Evolutionary conservation across 2,797 vertebrate genomes (phyloP).

Genomic region (Hypotaenidia philippensis): DNA sequence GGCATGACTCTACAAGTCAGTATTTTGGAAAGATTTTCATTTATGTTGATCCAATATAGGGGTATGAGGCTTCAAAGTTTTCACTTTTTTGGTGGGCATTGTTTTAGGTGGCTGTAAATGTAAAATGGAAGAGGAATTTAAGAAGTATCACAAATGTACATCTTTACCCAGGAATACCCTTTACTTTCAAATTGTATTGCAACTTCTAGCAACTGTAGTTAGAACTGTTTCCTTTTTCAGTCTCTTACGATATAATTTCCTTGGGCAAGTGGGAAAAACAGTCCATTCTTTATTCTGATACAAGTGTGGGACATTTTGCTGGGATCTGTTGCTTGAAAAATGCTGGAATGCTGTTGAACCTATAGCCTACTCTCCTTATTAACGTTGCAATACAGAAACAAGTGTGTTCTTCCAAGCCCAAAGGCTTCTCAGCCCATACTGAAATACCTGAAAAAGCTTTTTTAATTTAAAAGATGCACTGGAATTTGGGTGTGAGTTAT

Average conservation of each 20-base stretch:
- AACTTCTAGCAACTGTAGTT: neutral
- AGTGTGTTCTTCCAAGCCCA: neutral
- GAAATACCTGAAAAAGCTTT: neutral
- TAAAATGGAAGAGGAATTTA: neutral
- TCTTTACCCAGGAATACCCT: neutral
- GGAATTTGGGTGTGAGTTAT: neutral
- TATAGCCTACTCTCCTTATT: neutral
- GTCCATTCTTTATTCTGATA: neutral
- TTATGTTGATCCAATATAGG: neutral
- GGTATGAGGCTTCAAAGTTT: neutral
- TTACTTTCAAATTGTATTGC: neutral
- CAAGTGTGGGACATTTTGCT: neutral
- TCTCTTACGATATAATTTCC: neutral
- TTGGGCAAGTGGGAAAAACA: neutral
- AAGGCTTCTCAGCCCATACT: neutral
- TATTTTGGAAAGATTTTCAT: neutral
- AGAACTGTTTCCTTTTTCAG: neutral
- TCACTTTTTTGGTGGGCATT: neutral
- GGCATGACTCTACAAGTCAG: neutral
- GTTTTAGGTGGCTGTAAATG: neutral
- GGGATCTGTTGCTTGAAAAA: neutral
- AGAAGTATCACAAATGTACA: neutral
- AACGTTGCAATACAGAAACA: neutral
- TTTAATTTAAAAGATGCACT: neutral
- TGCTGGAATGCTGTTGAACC: neutral